These are phyloP conservation scores for Climacteris rufus DNA, from an alignment of 2,113 vertebrate species.

Conservation along the genomic window DNA sequence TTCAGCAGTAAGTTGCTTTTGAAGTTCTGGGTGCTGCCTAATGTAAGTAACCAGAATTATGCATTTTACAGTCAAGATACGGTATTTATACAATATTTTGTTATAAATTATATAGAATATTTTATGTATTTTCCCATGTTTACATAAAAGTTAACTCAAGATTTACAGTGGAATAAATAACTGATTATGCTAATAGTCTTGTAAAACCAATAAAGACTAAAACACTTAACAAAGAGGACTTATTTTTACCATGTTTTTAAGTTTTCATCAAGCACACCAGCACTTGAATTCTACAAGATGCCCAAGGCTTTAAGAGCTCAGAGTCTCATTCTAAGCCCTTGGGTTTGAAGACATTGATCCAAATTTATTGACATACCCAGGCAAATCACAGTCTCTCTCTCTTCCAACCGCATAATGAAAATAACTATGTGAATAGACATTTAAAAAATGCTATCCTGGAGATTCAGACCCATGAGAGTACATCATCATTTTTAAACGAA, in stretches of 20 bases:
- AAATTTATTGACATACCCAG: not conserved
- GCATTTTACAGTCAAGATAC: not conserved
- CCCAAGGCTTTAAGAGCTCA: not conserved
- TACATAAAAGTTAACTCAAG: not conserved
- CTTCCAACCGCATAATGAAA: not conserved
- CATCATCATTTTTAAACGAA: constrained; percentile 30
- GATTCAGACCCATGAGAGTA: not conserved
- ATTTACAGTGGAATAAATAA: not conserved
- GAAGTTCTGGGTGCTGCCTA: not conserved
- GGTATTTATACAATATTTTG: not conserved
- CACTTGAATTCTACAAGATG: not conserved
- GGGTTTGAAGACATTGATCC: not conserved
- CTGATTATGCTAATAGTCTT: not conserved
- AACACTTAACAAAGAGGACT: not conserved
- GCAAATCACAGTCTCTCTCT: not conserved
- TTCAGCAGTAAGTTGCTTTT: not conserved
- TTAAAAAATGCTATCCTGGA: not conserved
- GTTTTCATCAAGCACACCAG: not conserved
- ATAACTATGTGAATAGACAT: not conserved
- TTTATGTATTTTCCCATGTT: not conserved
- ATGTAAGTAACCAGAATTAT: not conserved
- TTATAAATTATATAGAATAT: not conserved
- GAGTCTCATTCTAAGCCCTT: not conserved
- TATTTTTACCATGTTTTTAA: not conserved
- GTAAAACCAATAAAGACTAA: not conserved